Evolutionary conservation across 2,888 invertebrate species (phyloP), one percentile per base, ranked within the genome.

Genomic region (Crocallis elinguaria): DNA sequence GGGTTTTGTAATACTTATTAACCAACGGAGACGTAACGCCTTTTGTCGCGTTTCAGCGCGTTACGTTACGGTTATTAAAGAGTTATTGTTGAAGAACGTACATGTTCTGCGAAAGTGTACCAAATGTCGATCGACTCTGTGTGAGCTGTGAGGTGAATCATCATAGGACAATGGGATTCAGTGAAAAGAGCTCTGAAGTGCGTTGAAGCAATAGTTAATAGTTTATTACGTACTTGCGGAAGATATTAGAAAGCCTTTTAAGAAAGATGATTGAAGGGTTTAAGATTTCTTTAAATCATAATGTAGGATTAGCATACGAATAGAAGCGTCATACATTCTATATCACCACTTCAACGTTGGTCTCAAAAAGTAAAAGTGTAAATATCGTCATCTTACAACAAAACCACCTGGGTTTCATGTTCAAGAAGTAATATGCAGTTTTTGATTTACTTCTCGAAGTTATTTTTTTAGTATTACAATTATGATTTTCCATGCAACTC

Each of bases 61-160:
- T 64, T 64, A 58, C 65, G 67, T 61, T 71, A 74, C 58, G 61
- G 55, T 59, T 67, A 69, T 72, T 66, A 69, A 46, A 53, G 27
- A 37, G 43, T 56, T 43, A 62, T 62, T 62, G 60, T 48, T 50
- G 49, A 53, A 54, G 52, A 60, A 57, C 55, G 54, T 54, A 53
- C 57, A 60, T 50, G 55, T 54, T 54, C 41, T 51, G 56, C 52
- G 63, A 63, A 63, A 63, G 63, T 64, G 59, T 64, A 57, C 52
- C 63, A 53, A 61, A 63, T 63, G 54, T 54, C 60, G 57, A 59
- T 59, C 43, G 46, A 48, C 49, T 46, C 49, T 52, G 59, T 45
- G 35, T 11, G n/a, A 14, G 33, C 45, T 54, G 52, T 44, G 41
- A 33, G 54, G 42, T 53, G 48, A 49, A 33, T 42, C 52, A 49